Conservation (phyloP, 2,797 vertebrate genomes). For the Loriculus beryllinus region DNA sequence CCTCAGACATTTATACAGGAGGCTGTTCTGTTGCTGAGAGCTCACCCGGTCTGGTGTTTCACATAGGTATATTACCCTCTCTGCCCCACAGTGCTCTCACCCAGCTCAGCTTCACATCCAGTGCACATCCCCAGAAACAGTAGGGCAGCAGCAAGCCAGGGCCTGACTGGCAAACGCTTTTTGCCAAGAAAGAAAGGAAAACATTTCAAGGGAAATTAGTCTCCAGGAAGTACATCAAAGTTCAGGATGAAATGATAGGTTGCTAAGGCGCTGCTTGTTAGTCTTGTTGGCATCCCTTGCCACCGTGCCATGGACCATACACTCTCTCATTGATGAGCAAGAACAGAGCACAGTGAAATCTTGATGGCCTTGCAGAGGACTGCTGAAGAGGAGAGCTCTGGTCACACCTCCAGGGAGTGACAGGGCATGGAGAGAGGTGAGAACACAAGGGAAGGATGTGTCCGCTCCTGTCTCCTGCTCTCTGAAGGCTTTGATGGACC, state of each 20-base stretch:
- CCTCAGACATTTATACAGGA: not conserved
- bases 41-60: not conserved
- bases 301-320: not conserved
- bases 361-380: not conserved
- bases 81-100: fast-evolving
- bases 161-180: not conserved
- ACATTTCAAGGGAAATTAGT: not conserved
- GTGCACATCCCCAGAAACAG: not conserved
- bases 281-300: not conserved
- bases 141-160: not conserved
- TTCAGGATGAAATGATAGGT: not conserved
- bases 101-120: fast-evolving
- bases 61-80: fast-evolving
- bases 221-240: not conserved
- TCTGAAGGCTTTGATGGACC: not conserved
- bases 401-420: not conserved
- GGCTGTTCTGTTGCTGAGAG: not conserved
- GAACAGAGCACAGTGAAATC: not conserved
- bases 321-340: fast-evolving
- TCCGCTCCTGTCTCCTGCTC: not conserved
- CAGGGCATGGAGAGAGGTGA: no score
- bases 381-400: not conserved
- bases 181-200: not conserved
- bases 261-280: not conserved
- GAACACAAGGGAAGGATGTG: not conserved